A percentile compares a stretch with the other conserved stretches of the same genome.
phyloP scores from a whole-genome alignment of 2,113 vertebrate genomes.

The Scortum barcoo region DNA sequence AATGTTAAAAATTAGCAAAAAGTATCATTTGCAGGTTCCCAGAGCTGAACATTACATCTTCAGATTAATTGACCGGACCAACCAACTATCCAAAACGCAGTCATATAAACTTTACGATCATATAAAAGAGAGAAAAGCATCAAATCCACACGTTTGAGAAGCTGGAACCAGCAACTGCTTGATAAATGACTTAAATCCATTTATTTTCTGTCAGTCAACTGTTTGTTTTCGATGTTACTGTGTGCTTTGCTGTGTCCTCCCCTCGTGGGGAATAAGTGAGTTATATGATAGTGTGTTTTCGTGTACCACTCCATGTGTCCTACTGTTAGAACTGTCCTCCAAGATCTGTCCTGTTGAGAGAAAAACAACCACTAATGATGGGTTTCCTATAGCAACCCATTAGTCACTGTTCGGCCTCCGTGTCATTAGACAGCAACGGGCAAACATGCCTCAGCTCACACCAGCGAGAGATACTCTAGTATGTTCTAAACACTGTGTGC shows the following conservation, averaged over 20 bases:
- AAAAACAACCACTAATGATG: constrained; percentile 71
- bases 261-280: not conserved
- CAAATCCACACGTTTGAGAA: not conserved
- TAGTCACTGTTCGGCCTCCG: constrained; percentile 55
- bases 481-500: constrained; percentile 3
- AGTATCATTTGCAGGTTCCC: not conserved
- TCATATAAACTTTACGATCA: not conserved
- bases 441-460: constrained; percentile 47
- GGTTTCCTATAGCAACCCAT: constrained; percentile 69
- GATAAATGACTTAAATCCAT: not conserved
- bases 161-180: not conserved
- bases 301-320: constrained; percentile 4
- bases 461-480: constrained; percentile 13
- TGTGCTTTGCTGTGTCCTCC: not conserved
- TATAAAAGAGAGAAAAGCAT: not conserved
- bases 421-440: constrained; percentile 34
- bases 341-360: constrained; percentile 34
- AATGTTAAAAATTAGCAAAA: not conserved
- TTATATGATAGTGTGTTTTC: constrained; percentile 25
- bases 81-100: not conserved
- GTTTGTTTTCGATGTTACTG: not conserved
- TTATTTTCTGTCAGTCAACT: not conserved
- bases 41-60: not conserved
- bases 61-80: not conserved
- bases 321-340: constrained; percentile 22